Percentiles rank a stretch among this genome's conserved stretches.
Evolutionary conservation across 2,113 vertebrate genomes (phyloP).

Genomic region (Anolis sagrei): DNA sequence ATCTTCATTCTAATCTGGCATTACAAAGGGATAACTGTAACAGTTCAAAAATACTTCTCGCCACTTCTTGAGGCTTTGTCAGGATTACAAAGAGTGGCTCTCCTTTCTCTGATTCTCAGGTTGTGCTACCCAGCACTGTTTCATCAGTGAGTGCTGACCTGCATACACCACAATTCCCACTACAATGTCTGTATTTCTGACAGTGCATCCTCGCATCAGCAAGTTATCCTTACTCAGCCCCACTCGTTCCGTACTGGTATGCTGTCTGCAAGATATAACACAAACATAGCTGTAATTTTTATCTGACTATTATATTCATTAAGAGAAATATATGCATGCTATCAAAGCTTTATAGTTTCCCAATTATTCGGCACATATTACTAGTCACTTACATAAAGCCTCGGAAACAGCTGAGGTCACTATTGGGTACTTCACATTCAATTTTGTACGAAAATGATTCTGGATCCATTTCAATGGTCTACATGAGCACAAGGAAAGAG

Average conservation of each 20-base stretch:
- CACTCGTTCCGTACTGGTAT: slow-evolving; percentile 80
- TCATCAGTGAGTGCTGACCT: slow-evolving; percentile 76
- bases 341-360: background rate
- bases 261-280: slow-evolving; percentile 77
- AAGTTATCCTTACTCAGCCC: slow-evolving; percentile 90
- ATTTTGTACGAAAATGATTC: slow-evolving; percentile 87
- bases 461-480: slow-evolving; percentile 86
- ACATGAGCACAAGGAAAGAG: background rate
- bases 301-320: no score
- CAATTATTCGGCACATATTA: background rate
- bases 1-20: background rate
- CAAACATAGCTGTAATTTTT: background rate
- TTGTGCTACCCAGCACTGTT: background rate
- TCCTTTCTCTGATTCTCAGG: background rate
- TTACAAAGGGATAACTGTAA: background rate
- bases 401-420: slow-evolving; percentile 87
- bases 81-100: background rate
- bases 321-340: background rate
- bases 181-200: slow-evolving; percentile 92
- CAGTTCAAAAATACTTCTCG: no score
- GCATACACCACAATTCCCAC: slow-evolving; percentile 95
- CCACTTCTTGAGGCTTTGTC: background rate
- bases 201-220: slow-evolving; percentile 89
- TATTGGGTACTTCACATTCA: slow-evolving; percentile 93
- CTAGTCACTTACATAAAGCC: slow-evolving; percentile 90